Conservation (phyloP, 2,797 vertebrate genomes). For the Lates japonicus region DNA sequence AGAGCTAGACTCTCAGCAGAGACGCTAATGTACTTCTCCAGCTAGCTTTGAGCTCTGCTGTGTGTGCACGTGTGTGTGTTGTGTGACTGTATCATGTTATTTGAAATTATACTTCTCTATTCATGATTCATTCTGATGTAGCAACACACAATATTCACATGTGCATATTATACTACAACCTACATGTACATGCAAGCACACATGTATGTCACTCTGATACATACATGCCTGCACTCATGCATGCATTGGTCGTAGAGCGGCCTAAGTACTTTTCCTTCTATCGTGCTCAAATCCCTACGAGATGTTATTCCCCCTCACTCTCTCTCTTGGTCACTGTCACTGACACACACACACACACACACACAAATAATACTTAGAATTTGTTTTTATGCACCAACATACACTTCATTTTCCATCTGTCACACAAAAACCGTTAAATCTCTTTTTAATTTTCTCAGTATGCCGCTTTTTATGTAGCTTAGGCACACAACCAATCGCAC, state of each 20-base stretch:
- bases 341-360: background rate
- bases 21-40: slow-evolving; percentile 37
- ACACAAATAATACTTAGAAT: slow-evolving; percentile 46
- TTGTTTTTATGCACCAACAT: slow-evolving; percentile 57
- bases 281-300: slow-evolving; percentile 30
- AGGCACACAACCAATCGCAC: slow-evolving; percentile 56
- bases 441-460: slow-evolving; percentile 79
- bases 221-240: slow-evolving; percentile 31
- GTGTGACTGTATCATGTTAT: background rate
- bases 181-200: slow-evolving; percentile 50
- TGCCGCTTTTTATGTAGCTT: slow-evolving; percentile 60
- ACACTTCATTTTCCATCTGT: slow-evolving; percentile 72
- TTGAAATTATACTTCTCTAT: background rate
- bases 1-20: slow-evolving; percentile 18
- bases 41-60: slow-evolving; percentile 3
- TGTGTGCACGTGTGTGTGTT: slow-evolving; percentile 6
- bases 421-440: slow-evolving; percentile 71
- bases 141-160: slow-evolving; percentile 2
- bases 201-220: slow-evolving; percentile 32
- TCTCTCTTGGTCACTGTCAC: slow-evolving; percentile 16
- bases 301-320: background rate
- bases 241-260: slow-evolving; percentile 8
- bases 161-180: slow-evolving; percentile 34
- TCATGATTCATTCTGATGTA: background rate
- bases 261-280: slow-evolving; percentile 5